Base-by-base conservation (phyloP, 2,797 vertebrate genomes). In the Etheostoma perlongum region DNA sequence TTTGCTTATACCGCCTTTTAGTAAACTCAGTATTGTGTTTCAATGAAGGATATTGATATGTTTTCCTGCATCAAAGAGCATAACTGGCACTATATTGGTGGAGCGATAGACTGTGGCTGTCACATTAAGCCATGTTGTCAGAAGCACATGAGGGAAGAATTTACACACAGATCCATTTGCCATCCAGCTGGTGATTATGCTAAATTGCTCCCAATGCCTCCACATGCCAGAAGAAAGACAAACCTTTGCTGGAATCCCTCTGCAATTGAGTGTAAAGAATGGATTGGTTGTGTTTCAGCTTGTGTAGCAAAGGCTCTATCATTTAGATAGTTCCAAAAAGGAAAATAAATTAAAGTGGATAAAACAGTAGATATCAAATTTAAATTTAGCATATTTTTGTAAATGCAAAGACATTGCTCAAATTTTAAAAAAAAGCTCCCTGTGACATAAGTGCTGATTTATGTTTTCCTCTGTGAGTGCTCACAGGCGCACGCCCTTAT, bases 121-220 rank as follows among this genome's bases (percentile, higher is more conserved):
- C 71, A 74, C 68, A 81, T 76, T 77, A 71, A 76, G 51, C 78
- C 61, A 9, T 66, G 67, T 83, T 82, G 53, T 84, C 67, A 72
- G 67, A 68, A n/a, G 73, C 82, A 76, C 74, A 82, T 3, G 52
- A 71, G 48, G 59, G 69, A 70, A 76, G 40, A 65, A 48, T 68
- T 86, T 72, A 63, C 68, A 62, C 71, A 57, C 66, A 19, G 46
- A 67, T 88, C 84, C 40, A 77, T 85, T 79, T 81, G 59, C 69
- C 68, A 81, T 83, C 76, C 82, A 72, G 83, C 66, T 74, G 74
- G 80, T 81, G 74, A 90, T 76, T 86, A 76, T 79, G 51, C 57
- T 63, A 66, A 86, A 82, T 76, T 76, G 65, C 73, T 58, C 16
- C 33, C 62, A 65, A 70, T 84, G 76, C 77, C 58, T 83, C 42